A percentile compares a stretch with the other conserved stretches of the same genome.
phyloP scores from a whole-genome alignment of 2,797 vertebrate species.

The Chelmon rostratus region DNA sequence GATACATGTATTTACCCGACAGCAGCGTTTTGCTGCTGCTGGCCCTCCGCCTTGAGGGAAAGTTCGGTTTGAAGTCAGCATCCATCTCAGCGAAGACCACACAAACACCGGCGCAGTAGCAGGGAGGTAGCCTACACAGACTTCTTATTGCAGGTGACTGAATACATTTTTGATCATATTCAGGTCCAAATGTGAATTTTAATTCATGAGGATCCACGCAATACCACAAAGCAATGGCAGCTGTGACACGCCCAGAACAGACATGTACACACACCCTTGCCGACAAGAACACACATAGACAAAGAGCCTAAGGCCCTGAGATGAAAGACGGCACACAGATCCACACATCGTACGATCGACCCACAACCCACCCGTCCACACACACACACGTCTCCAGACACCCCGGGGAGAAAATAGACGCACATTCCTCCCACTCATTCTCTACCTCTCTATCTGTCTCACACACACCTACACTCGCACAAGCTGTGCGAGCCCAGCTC shows the following conservation, averaged over 20 bases:
- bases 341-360: conserved; percentile 63
- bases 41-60: conserved; percentile 64
- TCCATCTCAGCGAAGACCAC: conserved; percentile 69
- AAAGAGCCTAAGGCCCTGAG: conserved; percentile 69
- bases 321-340: conserved; percentile 72
- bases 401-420: conserved; percentile 69
- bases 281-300: conserved; percentile 67
- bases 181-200: conserved; percentile 51
- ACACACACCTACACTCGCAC: conserved; percentile 63
- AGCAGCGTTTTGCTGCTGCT: conserved; percentile 61
- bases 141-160: conserved; percentile 39
- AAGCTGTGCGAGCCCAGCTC: conserved; percentile 57
- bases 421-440: conserved; percentile 67
- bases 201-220: conserved; percentile 40
- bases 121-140: conserved; percentile 41
- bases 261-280: conserved; percentile 58
- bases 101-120: conserved; percentile 51
- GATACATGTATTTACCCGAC: conserved; percentile 65
- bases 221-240: conserved; percentile 42
- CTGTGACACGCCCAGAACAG: conserved; percentile 66
- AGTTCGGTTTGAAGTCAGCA: conserved; percentile 71
- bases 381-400: conserved; percentile 51
- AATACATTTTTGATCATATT: conserved; percentile 66
- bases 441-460: conserved; percentile 52
- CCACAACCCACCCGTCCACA: conserved; percentile 54